These are phyloP conservation scores for Nasonia giraulti DNA, from an alignment of 1,140 invertebrate genomes.

Conservation along the genomic window DNA sequence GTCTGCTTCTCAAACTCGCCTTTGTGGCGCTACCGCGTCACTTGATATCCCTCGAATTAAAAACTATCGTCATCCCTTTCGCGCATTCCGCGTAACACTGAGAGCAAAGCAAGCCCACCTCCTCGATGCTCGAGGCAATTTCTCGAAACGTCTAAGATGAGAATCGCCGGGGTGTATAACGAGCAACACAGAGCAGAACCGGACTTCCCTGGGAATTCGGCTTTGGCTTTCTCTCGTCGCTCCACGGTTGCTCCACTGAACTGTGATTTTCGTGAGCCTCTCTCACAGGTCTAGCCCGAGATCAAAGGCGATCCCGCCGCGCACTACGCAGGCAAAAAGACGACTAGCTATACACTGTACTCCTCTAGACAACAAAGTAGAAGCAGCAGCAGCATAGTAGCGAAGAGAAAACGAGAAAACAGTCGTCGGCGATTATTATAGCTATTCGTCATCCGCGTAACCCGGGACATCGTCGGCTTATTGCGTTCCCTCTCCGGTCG, in stretches of 20 bases:
- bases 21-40: no score
- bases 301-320: conserved; percentile 14
- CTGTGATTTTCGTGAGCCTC: conserved; percentile 19
- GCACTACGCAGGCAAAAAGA: background rate
- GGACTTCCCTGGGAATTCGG: conserved; percentile 22
- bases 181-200: no score
- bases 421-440: conserved; percentile 53
- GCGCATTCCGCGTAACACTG: no score
- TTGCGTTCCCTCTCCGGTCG: conserved; percentile 15
- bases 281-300: background rate
- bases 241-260: background rate
- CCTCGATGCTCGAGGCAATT: background rate
- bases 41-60: no score
- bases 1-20: no score
- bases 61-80: no score
- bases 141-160: background rate
- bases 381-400: background rate
- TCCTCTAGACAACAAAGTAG: background rate
- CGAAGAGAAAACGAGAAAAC: conserved; percentile 23
- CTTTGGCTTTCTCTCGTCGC: background rate
- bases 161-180: background rate
- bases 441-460: conserved; percentile 53
- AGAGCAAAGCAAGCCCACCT: no score
- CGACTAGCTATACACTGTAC: background rate
- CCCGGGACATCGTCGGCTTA: conserved; percentile 24